These are phyloP conservation scores for Ploceus nigricollis DNA, from an alignment of 2,113 vertebrate genomes.

Conservation along the genomic window DNA sequence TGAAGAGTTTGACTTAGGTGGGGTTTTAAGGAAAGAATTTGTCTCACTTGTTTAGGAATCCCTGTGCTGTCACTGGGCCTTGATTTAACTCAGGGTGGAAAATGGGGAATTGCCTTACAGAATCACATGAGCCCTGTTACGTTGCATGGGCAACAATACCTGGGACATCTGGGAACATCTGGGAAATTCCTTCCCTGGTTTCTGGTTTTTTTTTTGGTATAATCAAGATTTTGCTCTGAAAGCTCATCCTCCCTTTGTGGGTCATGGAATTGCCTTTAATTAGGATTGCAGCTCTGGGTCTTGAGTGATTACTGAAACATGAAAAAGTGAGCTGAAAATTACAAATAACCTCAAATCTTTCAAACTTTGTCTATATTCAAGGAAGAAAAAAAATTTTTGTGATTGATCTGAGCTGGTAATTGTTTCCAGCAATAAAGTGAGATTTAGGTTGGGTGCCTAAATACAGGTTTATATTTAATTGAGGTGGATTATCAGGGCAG, in stretches of 20 bases:
- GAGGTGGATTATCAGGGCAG: not conserved
- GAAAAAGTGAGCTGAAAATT: not conserved
- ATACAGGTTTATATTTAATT: not conserved
- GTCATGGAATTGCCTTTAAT: not conserved
- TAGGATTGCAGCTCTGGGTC: not conserved
- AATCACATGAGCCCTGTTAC: not conserved
- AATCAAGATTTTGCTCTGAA: not conserved
- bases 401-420: not conserved
- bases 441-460: not conserved
- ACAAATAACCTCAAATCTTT: not conserved
- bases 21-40: not conserved
- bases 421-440: not conserved
- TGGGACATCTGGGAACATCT: not conserved
- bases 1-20: not conserved
- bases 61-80: not conserved
- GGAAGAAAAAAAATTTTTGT: not conserved
- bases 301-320: not conserved
- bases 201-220: rapidly evolving
- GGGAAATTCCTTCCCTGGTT: not conserved
- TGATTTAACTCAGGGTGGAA: not conserved
- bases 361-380: not conserved
- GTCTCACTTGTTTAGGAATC: not conserved
- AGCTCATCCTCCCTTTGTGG: not conserved
- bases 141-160: not conserved
- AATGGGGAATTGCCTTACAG: not conserved